Base-by-base conservation (phyloP, 2,888 invertebrate genomes). In the Eumacrocentrus americanus region DNA sequence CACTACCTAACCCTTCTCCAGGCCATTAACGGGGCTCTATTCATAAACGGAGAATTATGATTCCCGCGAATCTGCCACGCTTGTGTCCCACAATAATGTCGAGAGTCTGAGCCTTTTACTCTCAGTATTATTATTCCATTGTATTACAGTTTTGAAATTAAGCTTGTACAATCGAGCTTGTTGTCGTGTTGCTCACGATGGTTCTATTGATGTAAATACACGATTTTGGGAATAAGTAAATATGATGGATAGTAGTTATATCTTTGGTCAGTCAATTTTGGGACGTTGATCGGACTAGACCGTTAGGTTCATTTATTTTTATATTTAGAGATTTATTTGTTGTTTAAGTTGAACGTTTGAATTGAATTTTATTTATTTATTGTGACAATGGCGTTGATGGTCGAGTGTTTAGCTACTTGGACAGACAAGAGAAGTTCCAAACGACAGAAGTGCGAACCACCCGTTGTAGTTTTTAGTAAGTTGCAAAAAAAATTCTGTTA, bases 1-100 rank as follows among this genome's bases (percentile, higher is more conserved):
- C 9, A 47, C 25, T 35, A 11, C 54, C 60, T 72, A 77, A 77
- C 77, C 78, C 78, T 75, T 78, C 73, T 68, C 65, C 67, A 67
- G 67, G 50, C 75, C 71, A 73, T 75, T 74, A 75, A 64, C 71
- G 67, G 67, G 66, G 67, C 64, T 67, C 69, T 65, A 75, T 72
- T 76, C 71, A 70, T 67, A 62, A 35, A 18, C 18, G 20, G 25
- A 46, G 53, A 48, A 23, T 56, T 56, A 48, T 55, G 52, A 54
- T 34, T 58, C 48, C 16, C 51, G 35, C 44, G 29, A 47, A 25
- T 54, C 18, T 38, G 40, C 25, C 52, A 52, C 37, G 47, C 25
- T 46, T 46, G 38, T 29, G 11, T 18, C 51, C 29, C 34, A 22
- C 25, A n/a, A 25, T 25, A 46, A 7, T 46, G 11, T 3, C n/a